Percentiles rank a stretch among this genome's conserved stretches.
These are phyloP conservation scores for Marmota monax DNA, from an alignment of 2,113 vertebrate species.

Conservation along the genomic window DNA sequence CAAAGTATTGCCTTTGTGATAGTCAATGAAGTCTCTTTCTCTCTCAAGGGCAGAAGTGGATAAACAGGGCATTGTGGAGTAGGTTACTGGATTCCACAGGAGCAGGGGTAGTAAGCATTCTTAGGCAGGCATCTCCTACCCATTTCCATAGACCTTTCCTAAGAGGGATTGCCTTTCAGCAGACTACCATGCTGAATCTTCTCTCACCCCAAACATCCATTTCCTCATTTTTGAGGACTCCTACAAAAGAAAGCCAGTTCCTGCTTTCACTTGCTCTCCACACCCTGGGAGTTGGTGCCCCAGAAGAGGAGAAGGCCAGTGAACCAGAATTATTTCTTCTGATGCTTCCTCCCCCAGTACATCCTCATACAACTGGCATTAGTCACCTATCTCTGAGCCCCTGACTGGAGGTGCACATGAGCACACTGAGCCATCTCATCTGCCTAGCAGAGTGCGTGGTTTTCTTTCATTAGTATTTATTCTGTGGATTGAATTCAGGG, in stretches of 20 bases:
- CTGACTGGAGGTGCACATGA: background rate
- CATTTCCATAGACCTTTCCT: background rate
- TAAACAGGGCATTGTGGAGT: background rate
- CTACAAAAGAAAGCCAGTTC: background rate
- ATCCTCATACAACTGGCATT: background rate
- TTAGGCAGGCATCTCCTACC: background rate
- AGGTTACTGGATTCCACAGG: background rate
- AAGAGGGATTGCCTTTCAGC: background rate
- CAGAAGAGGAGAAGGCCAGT: background rate
- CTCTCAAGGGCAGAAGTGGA: background rate
- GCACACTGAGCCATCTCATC: background rate
- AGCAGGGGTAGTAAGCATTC: background rate
- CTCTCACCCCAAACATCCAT: background rate
- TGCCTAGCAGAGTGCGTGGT: accelerated
- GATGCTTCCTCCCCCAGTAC: background rate
- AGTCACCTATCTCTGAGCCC: background rate
- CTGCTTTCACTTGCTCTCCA: conserved; percentile 39
- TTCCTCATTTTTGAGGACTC: conserved; percentile 60
- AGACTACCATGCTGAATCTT: background rate
- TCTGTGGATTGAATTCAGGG: no score
- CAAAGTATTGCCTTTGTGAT: conserved; percentile 24
- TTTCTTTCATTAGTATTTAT: background rate
- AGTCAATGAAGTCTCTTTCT: background rate
- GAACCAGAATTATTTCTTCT: conserved; percentile 27
- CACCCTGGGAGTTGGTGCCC: background rate